Percentiles rank a stretch among this genome's conserved stretches.
phyloP scores from a whole-genome alignment of 2,888 invertebrate genomes.

The Taphrorychus bicolor region DNA sequence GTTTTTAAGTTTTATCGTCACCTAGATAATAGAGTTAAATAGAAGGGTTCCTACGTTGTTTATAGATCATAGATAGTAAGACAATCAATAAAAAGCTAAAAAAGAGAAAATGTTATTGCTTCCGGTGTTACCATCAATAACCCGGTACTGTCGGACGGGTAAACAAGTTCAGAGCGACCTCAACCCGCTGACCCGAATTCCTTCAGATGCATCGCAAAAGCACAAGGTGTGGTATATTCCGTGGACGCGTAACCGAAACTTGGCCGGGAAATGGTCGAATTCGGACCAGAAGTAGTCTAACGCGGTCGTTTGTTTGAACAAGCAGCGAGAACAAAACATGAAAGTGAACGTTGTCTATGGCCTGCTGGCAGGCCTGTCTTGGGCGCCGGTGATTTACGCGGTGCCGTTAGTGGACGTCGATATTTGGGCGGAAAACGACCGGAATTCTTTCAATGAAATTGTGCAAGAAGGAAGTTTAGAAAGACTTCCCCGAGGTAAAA shows the following conservation, averaged over 20 bases:
- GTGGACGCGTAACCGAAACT: background rate
- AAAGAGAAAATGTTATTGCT: background rate
- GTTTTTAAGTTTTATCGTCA: constrained; percentile 16
- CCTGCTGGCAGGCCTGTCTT: constrained; percentile 10
- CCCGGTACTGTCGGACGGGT: background rate
- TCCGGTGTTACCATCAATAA: background rate
- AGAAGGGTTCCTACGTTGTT: constrained; percentile 11
- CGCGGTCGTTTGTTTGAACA: too few relatives aligned
- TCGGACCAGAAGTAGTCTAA: background rate
- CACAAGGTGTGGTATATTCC: background rate
- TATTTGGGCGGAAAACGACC: constrained; percentile 47
- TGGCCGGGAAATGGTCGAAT: background rate
- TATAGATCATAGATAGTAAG: background rate
- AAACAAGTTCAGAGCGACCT: constrained; percentile 16
- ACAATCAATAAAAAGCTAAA: background rate
- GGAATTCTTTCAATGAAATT: constrained; percentile 7
- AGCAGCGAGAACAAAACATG: constrained; percentile 9
- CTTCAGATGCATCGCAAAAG: constrained; percentile 3
- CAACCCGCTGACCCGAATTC: constrained; percentile 34
- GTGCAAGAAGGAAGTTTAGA: constrained; percentile 20
- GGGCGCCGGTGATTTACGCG: constrained; percentile 18
- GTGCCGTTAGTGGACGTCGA: constrained; percentile 41
- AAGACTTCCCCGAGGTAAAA: constrained; percentile 49
- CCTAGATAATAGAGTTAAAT: background rate
- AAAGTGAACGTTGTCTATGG: constrained; percentile 21